Conservation (phyloP, 1,140 invertebrate species). For the Psilanteris sp. region DNA sequence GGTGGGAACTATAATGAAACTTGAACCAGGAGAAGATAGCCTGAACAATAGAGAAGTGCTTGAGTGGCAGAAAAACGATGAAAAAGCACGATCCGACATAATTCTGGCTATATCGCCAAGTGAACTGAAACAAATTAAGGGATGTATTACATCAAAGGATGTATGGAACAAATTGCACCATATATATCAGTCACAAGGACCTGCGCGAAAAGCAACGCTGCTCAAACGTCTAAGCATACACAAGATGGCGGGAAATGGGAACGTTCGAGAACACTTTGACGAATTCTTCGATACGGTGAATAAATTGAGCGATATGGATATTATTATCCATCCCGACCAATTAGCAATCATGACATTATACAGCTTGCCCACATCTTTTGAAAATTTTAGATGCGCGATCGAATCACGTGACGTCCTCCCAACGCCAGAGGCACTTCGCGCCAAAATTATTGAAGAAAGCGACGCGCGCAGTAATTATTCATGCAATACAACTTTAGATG, state of each 20-base stretch:
- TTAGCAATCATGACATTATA: background rate
- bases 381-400: slow-evolving; percentile 6
- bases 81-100: background rate
- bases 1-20: too few relatives aligned
- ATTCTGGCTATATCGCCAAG: background rate
- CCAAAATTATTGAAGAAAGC: too few relatives aligned
- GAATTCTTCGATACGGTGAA: background rate
- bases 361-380: background rate
- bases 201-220: background rate
- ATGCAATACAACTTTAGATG: background rate
- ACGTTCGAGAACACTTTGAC: background rate
- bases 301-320: background rate
- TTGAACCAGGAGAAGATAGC: background rate
- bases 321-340: background rate
- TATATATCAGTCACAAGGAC: background rate
- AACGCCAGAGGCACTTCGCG: background rate
- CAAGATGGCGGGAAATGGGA: background rate
- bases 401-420: background rate
- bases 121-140: background rate
- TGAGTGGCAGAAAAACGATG: background rate
- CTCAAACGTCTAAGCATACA: background rate
- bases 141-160: background rate
- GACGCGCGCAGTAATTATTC: background rate
- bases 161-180: background rate
- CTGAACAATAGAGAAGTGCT: background rate